phyloP scores from a whole-genome alignment of 1,140 invertebrate species.

The Drosophila teissieri region DNA sequence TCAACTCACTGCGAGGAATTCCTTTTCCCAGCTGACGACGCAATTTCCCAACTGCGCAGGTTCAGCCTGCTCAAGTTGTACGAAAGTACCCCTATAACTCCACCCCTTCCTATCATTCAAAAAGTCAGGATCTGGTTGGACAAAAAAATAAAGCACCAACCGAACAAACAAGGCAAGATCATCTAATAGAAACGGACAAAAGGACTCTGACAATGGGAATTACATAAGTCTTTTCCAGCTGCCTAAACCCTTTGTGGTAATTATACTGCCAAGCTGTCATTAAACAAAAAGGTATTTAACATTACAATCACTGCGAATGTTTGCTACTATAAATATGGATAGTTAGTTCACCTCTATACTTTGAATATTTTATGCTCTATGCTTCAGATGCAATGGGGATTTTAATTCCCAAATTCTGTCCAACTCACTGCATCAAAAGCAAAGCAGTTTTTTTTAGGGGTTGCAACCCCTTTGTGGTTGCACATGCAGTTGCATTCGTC shows the following conservation, averaged over 20 bases:
- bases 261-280: background rate
- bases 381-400: background rate
- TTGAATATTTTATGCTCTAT: background rate
- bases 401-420: background rate
- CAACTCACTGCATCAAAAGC: no score
- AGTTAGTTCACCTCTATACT: no score
- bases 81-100: background rate
- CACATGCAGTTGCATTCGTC: constrained; percentile 51
- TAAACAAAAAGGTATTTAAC: no score
- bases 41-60: constrained; percentile 71
- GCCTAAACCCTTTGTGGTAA: constrained; percentile 17
- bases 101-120: constrained; percentile 16
- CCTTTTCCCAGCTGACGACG: constrained; percentile 31
- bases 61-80: constrained; percentile 26
- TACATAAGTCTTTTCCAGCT: constrained; percentile 44
- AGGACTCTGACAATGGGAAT: constrained; percentile 11
- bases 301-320: background rate
- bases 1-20: constrained; percentile 6
- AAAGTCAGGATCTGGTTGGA: constrained; percentile 53
- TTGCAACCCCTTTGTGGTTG: constrained; percentile 39
- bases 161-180: constrained; percentile 21
- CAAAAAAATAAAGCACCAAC: background rate
- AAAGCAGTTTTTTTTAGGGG: constrained; percentile 3
- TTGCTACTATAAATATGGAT: no score
- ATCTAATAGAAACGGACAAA: constrained; percentile 24